Evolutionary conservation across 2,888 invertebrate genomes (phyloP), one percentile per base, ranked within the genome.

Genomic region (Leptopilina drosophilae): DNA sequence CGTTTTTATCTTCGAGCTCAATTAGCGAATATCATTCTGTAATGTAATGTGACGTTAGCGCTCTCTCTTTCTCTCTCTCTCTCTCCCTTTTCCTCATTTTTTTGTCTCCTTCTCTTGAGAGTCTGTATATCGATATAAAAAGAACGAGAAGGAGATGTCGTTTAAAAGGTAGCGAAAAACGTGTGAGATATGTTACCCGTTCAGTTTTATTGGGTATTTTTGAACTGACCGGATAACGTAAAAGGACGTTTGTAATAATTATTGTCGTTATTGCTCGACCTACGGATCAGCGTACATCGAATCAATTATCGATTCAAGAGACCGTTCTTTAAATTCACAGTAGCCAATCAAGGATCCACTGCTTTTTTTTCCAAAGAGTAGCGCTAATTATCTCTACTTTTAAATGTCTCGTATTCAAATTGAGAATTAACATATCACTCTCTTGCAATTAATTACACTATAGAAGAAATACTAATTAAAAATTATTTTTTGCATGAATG

Each of bases 21-120:
- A 91, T 91, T 91, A 91, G 90, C 90, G 88, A 89, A 89, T 91
- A 91, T 90, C 90, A 89, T 90, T 89, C 87, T 85, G 91, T 91
- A 91, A 91, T 90, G 90, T 90, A 90, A 90, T 87, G 86, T 90
- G 91, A 91, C 91, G 87, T 87, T 85, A 77, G 84, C 83, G 81
- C 87, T 67, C 15, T 65, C 33, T 15, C 33, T 66, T n/a, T n/a
- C n/a, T n/a, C 53, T 80, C 80, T 80, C 81, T 82, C 77, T 59
- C 77, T 56, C 62, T 26, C 64, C 33, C 76, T 75, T 53, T 15
- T 77, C 81, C 81, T 79, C 81, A 78, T 33, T 78, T 79, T 76
- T 49, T 65, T n/a, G 62, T 66, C 76, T 77, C 65, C 64, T 64
- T 49, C 67, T 49, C 69, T 14, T 49, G 69, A 62, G 62, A 20